A percentile compares a stretch with the other conserved stretches of the same genome.
Conservation (phyloP, 1,140 invertebrate species). For the Thaumatotibia leucotreta region DNA sequence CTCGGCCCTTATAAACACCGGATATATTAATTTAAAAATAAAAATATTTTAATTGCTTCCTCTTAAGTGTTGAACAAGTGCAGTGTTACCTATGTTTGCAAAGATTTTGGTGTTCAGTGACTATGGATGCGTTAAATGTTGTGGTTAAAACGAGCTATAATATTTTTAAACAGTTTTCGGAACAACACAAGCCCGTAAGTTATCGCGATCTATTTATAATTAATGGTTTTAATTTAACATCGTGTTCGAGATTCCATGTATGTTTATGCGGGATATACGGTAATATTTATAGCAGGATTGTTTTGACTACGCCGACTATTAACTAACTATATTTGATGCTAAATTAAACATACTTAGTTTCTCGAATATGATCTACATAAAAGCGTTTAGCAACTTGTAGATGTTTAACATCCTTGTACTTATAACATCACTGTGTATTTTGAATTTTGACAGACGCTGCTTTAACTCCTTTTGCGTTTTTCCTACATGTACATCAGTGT, state of each 20-base stretch:
- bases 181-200: constrained; percentile 62
- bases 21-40: constrained; percentile 7
- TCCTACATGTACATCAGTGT: not conserved
- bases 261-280: not conserved
- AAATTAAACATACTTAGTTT: too few relatives aligned
- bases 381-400: too few relatives aligned
- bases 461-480: too few relatives aligned
- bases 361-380: too few relatives aligned
- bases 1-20: constrained; percentile 20
- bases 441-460: too few relatives aligned
- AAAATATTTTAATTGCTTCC: constrained; percentile 13
- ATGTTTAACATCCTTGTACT: too few relatives aligned
- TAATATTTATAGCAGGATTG: not conserved
- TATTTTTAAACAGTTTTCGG: constrained; percentile 63
- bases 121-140: constrained; percentile 62
- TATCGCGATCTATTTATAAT: constrained; percentile 14
- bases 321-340: not conserved
- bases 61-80: not conserved
- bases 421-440: too few relatives aligned
- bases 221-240: not conserved
- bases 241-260: not conserved
- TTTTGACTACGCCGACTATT: not conserved
- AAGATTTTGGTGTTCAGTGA: constrained; percentile 11
- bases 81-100: not conserved
- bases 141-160: constrained; percentile 65